phyloP scores from a whole-genome alignment of 2,797 vertebrate species.

The Uromys caudimaculatus region DNA sequence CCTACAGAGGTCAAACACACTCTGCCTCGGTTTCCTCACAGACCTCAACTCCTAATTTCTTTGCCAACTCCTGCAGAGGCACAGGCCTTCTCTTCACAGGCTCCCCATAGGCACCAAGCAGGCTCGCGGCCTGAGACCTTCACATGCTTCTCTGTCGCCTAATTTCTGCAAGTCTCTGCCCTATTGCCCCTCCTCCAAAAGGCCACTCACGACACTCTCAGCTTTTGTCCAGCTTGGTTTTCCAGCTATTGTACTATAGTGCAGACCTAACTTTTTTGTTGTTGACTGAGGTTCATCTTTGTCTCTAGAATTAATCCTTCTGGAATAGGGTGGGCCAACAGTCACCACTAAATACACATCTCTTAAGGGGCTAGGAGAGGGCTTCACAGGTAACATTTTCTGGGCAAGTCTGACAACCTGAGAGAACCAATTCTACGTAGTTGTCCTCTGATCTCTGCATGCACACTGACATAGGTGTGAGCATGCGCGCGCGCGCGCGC shows the following conservation, averaged over 20 bases:
- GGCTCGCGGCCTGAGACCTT: neutral
- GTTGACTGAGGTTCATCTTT: neutral
- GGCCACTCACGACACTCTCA: neutral
- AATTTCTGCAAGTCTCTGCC: neutral
- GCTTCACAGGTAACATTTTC: neutral
- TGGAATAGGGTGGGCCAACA: neutral
- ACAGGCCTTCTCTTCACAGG: neutral
- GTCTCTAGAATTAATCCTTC: neutral
- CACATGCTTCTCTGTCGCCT: fast-evolving
- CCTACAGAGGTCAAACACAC: neutral
- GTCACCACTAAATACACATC: neutral
- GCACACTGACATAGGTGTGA: too few species aligned
- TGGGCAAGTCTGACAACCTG: neutral
- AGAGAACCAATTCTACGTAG: neutral
- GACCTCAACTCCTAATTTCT: neutral
- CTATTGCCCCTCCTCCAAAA: neutral
- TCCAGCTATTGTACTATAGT: neutral
- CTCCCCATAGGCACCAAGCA: neutral
- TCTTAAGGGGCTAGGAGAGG: neutral
- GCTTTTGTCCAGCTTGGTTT: neutral
- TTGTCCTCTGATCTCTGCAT: neutral
- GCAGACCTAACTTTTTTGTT: neutral
- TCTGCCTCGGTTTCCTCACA: neutral
- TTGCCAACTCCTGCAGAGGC: neutral
- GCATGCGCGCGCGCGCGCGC: neutral